These are phyloP conservation scores for Xanthia togata DNA, from an alignment of 2,888 invertebrate genomes.

Conservation along the genomic window DNA sequence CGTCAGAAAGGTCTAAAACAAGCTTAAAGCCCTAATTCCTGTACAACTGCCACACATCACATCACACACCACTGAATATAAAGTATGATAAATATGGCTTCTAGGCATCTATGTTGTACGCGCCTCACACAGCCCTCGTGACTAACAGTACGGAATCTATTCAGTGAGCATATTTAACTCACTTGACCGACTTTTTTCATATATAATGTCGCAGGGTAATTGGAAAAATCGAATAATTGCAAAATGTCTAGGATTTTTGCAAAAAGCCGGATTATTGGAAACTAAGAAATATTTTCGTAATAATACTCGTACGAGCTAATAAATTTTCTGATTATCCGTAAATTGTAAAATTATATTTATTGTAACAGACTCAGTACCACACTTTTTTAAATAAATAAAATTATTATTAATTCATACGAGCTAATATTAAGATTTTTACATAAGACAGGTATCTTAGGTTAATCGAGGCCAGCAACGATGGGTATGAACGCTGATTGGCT, in stretches of 20 bases:
- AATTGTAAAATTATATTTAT: too few relatives aligned
- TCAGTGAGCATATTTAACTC: conserved; percentile 63
- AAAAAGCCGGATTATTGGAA: background rate
- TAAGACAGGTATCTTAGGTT: too few relatives aligned
- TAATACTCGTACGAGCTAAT: background rate
- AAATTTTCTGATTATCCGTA: too few relatives aligned
- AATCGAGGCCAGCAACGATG: background rate
- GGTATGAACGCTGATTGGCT: background rate
- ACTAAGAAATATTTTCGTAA: background rate
- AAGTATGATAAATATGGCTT: conserved; percentile 3
- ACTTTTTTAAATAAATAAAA: too few relatives aligned
- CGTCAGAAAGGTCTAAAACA: too few relatives aligned
- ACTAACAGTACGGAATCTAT: conserved; percentile 48
- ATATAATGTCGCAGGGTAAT: background rate
- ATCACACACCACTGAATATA: background rate
- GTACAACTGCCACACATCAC: too few relatives aligned
- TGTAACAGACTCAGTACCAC: too few relatives aligned
- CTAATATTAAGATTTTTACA: background rate
- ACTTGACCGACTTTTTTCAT: conserved; percentile 66
- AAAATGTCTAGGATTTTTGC: background rate
- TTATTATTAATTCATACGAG: background rate
- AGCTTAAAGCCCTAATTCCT: background rate
- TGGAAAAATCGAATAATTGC: background rate
- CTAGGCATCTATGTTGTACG: conserved; percentile 18
- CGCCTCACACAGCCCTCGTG: conserved; percentile 7